phyloP scores from a whole-genome alignment of 2,888 invertebrate species.

The Molanna angustata region DNA sequence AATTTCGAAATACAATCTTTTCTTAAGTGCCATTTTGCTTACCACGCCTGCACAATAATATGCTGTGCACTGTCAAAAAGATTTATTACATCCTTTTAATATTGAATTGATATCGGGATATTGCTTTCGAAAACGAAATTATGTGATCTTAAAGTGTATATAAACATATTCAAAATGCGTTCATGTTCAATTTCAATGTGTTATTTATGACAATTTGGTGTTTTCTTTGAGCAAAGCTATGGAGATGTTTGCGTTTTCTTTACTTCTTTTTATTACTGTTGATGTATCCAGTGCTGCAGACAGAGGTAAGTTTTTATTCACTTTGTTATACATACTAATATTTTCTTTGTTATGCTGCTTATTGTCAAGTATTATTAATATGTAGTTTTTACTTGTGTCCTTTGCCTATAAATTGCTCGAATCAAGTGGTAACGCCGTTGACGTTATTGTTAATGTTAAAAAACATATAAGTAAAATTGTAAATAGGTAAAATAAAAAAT shows the following conservation, averaged over 20 bases:
- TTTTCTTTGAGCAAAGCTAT: not conserved
- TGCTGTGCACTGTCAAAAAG: conserved; percentile 15
- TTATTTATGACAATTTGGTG: not conserved
- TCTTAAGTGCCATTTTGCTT: conserved; percentile 22
- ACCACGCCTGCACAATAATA: conserved; percentile 27
- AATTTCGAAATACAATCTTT: too few species aligned
- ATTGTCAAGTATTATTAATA: not conserved
- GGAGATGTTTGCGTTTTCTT: conserved; percentile 8
- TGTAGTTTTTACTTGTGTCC: not conserved
- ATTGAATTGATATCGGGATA: not conserved
- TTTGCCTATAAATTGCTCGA: not conserved
- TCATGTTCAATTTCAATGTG: not conserved
- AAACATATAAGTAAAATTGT: too few species aligned
- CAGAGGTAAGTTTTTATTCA: conserved; percentile 12
- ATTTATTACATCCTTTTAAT: conserved; percentile 13
- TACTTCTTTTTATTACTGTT: conserved; percentile 5
- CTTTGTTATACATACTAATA: not conserved
- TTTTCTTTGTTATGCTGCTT: not conserved
- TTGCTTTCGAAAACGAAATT: not conserved
- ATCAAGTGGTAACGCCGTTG: too few species aligned
- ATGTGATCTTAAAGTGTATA: not conserved
- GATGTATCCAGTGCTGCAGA: conserved; percentile 20
- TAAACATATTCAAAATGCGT: too few species aligned
- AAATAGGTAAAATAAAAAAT: too few species aligned
- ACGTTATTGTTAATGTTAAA: too few species aligned